Evolutionary conservation across 2,113 vertebrate genomes (phyloP).

Genomic region (Odobenus rosmarus): DNA sequence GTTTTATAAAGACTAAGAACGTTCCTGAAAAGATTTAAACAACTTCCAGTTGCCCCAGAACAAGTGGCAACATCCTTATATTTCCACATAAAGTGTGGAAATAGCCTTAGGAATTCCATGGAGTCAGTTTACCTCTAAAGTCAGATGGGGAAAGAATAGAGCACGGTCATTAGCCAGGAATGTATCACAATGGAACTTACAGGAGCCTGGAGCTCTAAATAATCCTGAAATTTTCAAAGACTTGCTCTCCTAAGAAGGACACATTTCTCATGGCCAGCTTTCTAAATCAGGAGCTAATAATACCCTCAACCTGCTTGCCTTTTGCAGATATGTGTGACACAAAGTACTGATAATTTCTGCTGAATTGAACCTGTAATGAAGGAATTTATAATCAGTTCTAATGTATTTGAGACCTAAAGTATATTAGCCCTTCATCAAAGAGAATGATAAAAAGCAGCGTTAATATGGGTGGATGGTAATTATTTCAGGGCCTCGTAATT

Average conservation of each 20-base stretch:
- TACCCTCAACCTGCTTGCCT: slow-evolving; percentile 62
- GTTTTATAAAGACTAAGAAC: background rate
- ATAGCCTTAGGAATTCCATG: background rate
- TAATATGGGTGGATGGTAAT: slow-evolving; percentile 81
- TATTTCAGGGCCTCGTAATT: slow-evolving; percentile 83
- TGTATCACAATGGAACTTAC: background rate
- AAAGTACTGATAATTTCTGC: slow-evolving; percentile 80
- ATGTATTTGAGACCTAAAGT: slow-evolving; percentile 83
- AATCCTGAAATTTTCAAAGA: slow-evolving; percentile 52
- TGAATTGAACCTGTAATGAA: slow-evolving; percentile 79
- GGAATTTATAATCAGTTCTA: slow-evolving; percentile 85
- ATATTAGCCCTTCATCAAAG: slow-evolving; percentile 85
- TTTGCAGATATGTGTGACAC: slow-evolving; percentile 53
- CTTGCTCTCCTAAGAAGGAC: background rate
- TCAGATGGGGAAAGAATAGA: background rate
- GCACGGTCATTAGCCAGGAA: background rate
- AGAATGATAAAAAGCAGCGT: slow-evolving; percentile 81
- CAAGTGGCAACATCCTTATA: background rate
- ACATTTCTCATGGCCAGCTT: slow-evolving; percentile 69
- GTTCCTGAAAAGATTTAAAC: slow-evolving; percentile 2
- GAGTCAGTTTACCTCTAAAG: slow-evolving; percentile 10
- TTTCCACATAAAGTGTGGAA: slow-evolving; percentile 14
- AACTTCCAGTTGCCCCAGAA: background rate
- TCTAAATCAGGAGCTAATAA: slow-evolving; percentile 68
- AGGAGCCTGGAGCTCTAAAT: background rate